Percentiles rank a stretch among this genome's conserved stretches.
These are phyloP conservation scores for Rhombomys opimus DNA, from an alignment of 2,113 vertebrate genomes.

Conservation along the genomic window DNA sequence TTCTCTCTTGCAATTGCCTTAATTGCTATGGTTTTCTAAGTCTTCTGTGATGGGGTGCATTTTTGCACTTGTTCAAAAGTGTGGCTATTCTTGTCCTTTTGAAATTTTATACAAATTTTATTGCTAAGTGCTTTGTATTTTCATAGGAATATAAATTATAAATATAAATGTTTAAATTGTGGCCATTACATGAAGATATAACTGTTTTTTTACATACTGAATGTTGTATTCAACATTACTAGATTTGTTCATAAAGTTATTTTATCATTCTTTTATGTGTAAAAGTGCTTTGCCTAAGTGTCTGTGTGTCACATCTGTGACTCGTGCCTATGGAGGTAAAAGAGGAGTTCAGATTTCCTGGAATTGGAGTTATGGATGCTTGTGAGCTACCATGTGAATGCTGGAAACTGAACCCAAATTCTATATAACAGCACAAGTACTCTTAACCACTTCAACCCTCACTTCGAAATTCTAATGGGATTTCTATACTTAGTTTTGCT, in stretches of 20 bases:
- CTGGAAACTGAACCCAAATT: not conserved
- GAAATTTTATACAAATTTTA: slow-evolving; percentile 32
- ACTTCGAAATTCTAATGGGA: slow-evolving; percentile 25
- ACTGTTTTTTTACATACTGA: not conserved
- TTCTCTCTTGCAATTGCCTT: slow-evolving; percentile 6
- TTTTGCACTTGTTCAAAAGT: not conserved
- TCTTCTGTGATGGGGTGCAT: not conserved
- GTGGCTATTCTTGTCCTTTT: slow-evolving; percentile 37
- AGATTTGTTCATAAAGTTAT: slow-evolving; percentile 6
- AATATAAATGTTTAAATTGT: slow-evolving; percentile 41
- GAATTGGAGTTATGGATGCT: not conserved
- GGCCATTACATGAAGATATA: not conserved
- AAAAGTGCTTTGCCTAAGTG: not conserved
- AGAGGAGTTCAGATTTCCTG: not conserved
- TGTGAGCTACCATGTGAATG: not conserved
- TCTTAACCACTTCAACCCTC: not conserved
- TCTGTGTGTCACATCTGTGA: not conserved
- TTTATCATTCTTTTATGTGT: not conserved
- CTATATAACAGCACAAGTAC: not conserved
- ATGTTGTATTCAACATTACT: slow-evolving; percentile 24
- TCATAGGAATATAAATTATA: slow-evolving; percentile 15
- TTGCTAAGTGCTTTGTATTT: slow-evolving; percentile 1
- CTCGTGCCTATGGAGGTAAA: not conserved
- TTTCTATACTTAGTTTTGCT: not conserved
- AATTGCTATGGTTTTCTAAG: not conserved